These are phyloP conservation scores for Eudemis profundana DNA, from an alignment of 2,888 invertebrate species.

Conservation along the genomic window DNA sequence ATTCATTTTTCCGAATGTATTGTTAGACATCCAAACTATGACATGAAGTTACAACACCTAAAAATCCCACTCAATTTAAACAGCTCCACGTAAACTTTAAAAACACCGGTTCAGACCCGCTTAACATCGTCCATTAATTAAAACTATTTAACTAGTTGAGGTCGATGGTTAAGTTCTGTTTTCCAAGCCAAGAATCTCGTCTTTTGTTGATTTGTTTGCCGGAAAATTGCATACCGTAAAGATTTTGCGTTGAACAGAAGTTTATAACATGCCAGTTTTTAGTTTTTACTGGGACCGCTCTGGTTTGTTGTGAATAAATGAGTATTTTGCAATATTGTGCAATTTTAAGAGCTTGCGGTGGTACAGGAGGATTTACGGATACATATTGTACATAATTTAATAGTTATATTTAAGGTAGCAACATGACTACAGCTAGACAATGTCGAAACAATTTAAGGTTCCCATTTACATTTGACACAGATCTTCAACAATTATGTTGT, in stretches of 20 bases:
- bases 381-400: too few species aligned
- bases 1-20: too few species aligned
- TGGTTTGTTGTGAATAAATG: background rate
- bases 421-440: too few species aligned
- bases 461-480: too few species aligned
- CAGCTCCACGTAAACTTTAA: conserved; percentile 5
- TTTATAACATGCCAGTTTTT: background rate
- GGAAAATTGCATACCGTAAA: conserved; percentile 20
- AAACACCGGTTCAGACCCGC: conserved; percentile 12
- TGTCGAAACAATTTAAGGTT: too few species aligned
- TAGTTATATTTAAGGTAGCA: too few species aligned
- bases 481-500: too few species aligned
- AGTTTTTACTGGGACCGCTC: background rate
- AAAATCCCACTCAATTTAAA: background rate
- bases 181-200: conserved; percentile 18
- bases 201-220: conserved; percentile 31
- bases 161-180: conserved; percentile 34
- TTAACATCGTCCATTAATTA: conserved; percentile 34
- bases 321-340: too few species aligned
- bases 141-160: conserved; percentile 34
- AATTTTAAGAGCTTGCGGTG: too few species aligned
- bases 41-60: too few species aligned
- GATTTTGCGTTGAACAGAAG: conserved; percentile 8
- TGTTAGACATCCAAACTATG: too few species aligned
- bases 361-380: too few species aligned